Conservation (phyloP, 2,888 invertebrate genomes). For the Hypomecis punctinalis region DNA sequence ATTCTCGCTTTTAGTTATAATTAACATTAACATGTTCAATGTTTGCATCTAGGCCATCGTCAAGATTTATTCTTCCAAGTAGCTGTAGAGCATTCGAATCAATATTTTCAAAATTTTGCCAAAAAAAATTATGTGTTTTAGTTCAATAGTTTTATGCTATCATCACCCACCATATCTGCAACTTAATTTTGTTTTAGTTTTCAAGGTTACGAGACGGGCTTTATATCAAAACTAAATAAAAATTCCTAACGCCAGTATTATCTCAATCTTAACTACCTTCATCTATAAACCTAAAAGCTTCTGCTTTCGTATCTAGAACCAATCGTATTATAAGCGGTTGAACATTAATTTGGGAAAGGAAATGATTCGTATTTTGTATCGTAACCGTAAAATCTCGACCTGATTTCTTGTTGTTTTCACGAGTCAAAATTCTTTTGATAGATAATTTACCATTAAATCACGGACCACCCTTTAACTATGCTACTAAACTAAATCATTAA, state of each 20-base stretch:
- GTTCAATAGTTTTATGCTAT: too few species aligned
- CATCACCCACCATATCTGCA: too few species aligned
- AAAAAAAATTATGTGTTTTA: too few species aligned
- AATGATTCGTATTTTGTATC: constrained; percentile 68
- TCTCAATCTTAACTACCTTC: neutral
- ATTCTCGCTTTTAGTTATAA: too few species aligned
- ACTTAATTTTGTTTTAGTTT: too few species aligned
- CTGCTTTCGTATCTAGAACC: constrained; percentile 38
- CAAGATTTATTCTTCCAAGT: too few species aligned
- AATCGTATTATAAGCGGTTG: constrained; percentile 53
- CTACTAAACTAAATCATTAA: neutral
- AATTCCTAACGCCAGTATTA: neutral
- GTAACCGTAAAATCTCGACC: constrained; percentile 69
- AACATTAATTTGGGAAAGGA: constrained; percentile 58
- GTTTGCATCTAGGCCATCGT: too few species aligned
- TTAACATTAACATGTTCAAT: too few species aligned
- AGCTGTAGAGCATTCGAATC: too few species aligned
- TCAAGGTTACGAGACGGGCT: too few species aligned
- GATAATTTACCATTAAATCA: constrained; percentile 47
- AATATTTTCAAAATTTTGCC: too few species aligned
- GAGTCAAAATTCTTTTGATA: constrained; percentile 41
- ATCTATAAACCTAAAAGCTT: constrained; percentile 1
- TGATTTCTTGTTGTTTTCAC: constrained; percentile 65
- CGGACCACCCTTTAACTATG: constrained; percentile 51
- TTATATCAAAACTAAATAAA: too few species aligned